Evolutionary conservation across 1,140 invertebrate genomes (phyloP).

Genomic region (Zaprionus kolodkinae): DNA sequence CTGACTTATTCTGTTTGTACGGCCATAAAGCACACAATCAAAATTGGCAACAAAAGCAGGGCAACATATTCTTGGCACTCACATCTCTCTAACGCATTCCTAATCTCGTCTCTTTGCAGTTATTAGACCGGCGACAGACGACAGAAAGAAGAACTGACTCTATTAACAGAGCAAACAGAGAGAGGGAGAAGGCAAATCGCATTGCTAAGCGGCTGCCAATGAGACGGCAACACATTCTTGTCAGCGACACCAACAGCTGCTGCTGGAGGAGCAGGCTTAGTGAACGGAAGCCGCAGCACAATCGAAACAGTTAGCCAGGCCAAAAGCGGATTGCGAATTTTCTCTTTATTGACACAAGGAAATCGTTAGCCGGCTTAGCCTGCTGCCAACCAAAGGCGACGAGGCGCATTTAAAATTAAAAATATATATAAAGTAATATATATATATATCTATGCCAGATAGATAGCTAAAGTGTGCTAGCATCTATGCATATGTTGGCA

Average conservation of each 20-base stretch:
- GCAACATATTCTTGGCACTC: constrained; percentile 44
- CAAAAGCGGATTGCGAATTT: constrained; percentile 78
- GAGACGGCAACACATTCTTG: constrained; percentile 53
- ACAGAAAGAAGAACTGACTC: constrained; percentile 61
- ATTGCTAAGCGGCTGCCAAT: constrained; percentile 59
- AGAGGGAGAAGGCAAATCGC: constrained; percentile 32
- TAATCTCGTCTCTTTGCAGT: constrained; percentile 64
- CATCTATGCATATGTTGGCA: constrained; percentile 12
- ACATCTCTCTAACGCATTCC: constrained; percentile 28
- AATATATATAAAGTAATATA: constrained; percentile 54
- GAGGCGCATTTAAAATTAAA: constrained; percentile 72
- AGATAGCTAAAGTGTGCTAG: background rate
- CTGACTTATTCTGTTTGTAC: constrained; percentile 25
- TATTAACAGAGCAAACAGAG: constrained; percentile 72
- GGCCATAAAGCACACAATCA: constrained; percentile 56
- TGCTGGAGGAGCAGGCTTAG: constrained; percentile 21
- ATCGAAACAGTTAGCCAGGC: constrained; percentile 62
- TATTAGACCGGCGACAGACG: constrained; percentile 59
- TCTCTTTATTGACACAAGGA: constrained; percentile 77
- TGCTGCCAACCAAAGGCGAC: constrained; percentile 30
- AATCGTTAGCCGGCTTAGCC: constrained; percentile 79
- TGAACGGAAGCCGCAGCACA: constrained; percentile 20
- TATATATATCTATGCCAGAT: constrained; percentile 13
- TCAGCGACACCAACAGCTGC: constrained; percentile 23
- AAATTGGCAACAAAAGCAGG: constrained; percentile 65